Evolutionary conservation across 2,797 vertebrate species (phyloP).

Genomic region (Xerus rutilus): DNA sequence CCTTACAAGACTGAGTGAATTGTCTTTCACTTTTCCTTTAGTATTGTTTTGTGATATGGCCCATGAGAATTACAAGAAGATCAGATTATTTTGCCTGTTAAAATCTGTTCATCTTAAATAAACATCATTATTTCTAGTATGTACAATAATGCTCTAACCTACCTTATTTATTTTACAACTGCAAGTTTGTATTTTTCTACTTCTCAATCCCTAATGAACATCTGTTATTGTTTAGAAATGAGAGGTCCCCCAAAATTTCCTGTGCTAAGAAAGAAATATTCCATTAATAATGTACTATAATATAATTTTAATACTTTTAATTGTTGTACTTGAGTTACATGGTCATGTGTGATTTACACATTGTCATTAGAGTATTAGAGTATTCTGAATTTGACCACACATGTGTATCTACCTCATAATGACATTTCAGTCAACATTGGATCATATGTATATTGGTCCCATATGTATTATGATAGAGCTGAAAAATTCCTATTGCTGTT

Average conservation of each 20-base stretch:
- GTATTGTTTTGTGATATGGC: not conserved
- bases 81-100: not conserved
- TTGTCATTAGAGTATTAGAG: not conserved
- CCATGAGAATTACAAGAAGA: not conserved
- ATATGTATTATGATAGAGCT: not conserved
- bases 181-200: not conserved
- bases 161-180: not conserved
- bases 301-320: not conserved
- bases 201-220: not conserved
- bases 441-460: not conserved
- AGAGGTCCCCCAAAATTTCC: no score
- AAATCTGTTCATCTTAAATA: constrained; percentile 32
- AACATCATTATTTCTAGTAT: not conserved
- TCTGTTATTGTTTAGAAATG: no score
- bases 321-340: not conserved
- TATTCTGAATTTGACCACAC: not conserved
- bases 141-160: not conserved
- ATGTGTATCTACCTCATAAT: not conserved
- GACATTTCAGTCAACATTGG: not conserved
- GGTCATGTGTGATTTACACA: no score
- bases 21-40: not conserved
- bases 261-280: no score
- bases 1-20: not conserved
- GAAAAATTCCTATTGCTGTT: not conserved
- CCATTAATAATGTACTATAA: not conserved